These are phyloP conservation scores for Baryphthengus martii DNA, from an alignment of 2,113 vertebrate species.

Conservation along the genomic window DNA sequence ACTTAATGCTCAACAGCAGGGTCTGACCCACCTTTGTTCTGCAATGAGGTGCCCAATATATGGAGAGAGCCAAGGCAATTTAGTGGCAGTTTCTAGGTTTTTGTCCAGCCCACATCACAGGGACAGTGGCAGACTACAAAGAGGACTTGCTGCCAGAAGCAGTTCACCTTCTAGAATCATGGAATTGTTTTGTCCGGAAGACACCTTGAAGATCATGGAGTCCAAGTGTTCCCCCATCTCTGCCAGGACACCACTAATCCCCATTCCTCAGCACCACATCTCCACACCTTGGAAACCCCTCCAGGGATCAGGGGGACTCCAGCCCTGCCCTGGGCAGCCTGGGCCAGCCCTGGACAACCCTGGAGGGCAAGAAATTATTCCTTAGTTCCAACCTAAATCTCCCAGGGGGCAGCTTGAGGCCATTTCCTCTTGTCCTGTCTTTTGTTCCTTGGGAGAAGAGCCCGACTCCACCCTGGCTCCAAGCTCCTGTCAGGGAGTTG, in stretches of 20 bases:
- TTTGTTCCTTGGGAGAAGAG: neutral
- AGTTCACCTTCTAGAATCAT: neutral
- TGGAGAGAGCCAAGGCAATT: neutral
- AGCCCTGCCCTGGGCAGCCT: neutral
- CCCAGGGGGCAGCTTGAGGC: neutral
- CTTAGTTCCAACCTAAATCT: neutral
- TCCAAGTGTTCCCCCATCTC: neutral
- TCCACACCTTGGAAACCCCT: neutral
- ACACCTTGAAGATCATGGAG: neutral
- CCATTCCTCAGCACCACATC: neutral
- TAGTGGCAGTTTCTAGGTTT: neutral
- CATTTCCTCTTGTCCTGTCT: neutral
- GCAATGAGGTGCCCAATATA: rapidly evolving
- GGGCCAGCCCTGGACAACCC: no score
- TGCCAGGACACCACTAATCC: neutral
- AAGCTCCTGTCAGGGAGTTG: neutral
- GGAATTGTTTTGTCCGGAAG: neutral
- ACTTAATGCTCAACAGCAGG: neutral
- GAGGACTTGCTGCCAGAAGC: neutral
- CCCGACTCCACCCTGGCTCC: no score
- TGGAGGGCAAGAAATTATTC: neutral
- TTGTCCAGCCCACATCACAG: neutral
- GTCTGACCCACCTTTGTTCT: neutral
- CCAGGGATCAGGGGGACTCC: neutral
- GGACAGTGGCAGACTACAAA: neutral